Evolutionary conservation across 2,888 invertebrate species (phyloP), one percentile per base, ranked within the genome.

Genomic region (Drosophila siamana): DNA sequence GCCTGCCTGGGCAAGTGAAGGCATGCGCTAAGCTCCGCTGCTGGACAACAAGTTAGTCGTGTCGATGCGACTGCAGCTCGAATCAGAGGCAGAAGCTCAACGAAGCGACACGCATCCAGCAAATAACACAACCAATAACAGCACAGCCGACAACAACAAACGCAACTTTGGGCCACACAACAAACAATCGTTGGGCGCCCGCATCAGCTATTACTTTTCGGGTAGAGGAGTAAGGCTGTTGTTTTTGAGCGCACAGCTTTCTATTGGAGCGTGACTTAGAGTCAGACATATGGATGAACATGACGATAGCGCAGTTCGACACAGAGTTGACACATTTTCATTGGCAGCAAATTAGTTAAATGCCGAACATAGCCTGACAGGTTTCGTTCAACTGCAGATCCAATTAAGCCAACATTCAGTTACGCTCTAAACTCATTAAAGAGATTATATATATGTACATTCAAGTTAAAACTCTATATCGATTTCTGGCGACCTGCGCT

Each of bases 261-360:
- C 89, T 86, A 82, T 73, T 86, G 69, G 66, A 71, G 86, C 83
- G 89, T 84, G 88, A 86, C 87, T 88, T 69, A 52, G 61, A 62
- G 63, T 54, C 62, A 46, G 50, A 62, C 68, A 76, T 62, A 72
- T 76, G 82, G 82, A 88, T 82, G 86, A 82, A 69, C 69, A 43
- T 46, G 33, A 38, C 55, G 71, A 57, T 54, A 41, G 72, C 51
- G n/a, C 66, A 69, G 54, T 47, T 77, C 43, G 57, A 64, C 75
- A 78, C 62, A 68, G 69, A 54, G 63, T 50, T 72, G 81, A 86
- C 81, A 82, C 86, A 88, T 66, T 63, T 88, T 44, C 69, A 69
- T 65, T 74, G 78, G 55, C 71, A 74, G 69, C 70, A 74, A 82
- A 80, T 80, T 74, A 72, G 74, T 72, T 70, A 76, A 80, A 74